Evolutionary conservation across 2,888 invertebrate species (phyloP), one percentile per base, ranked within the genome.

Genomic region (Adelognathus sp.): DNA sequence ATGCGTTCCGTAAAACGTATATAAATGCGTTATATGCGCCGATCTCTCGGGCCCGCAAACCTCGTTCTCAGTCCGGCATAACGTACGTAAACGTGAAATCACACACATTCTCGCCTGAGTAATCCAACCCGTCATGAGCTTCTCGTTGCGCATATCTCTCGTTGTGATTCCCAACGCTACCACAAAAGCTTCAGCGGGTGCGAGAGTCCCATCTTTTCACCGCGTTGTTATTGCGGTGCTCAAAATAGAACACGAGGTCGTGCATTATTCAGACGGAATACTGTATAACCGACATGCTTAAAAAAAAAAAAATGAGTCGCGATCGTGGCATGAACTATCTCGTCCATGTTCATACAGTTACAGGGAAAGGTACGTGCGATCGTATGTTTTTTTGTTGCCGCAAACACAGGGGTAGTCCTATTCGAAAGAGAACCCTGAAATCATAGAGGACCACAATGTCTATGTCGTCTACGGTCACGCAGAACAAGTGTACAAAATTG

Each of bases 31-130:
- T 63, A 63, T 69, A 46, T 39, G 67, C 52, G 50, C 16, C 39
- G 14, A 24, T 9, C 11, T 41, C 24, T 33, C 46, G 21, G 21
- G 11, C 66, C 36, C 44, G 44, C 44, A 69, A 69, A 52, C 74
- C 18, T 39, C 14, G n/a, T n/a, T n/a, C 50, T 11, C 9, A 33
- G 18, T 27, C 27, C 60, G 50, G 36, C 39, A 44, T 67, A 75
- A 67, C 41, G 67, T 60, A 60, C 73, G 60, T 50, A 66, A 74
- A 74, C 50, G 56, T 75, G 61, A 60, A 75, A 75, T 52, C 50
- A 31, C n/a, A n/a, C 46, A 58, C 58, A 66, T 66, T 66, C 41
- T 33, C 52, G 36, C 54, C 39, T 61, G 29, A 41, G 67, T 69
- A 67, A 75, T 67, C 67, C 46, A 29, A 60, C 46, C 50, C 58